Conservation (phyloP, 2,888 invertebrate species). For the Noctua comes region DNA sequence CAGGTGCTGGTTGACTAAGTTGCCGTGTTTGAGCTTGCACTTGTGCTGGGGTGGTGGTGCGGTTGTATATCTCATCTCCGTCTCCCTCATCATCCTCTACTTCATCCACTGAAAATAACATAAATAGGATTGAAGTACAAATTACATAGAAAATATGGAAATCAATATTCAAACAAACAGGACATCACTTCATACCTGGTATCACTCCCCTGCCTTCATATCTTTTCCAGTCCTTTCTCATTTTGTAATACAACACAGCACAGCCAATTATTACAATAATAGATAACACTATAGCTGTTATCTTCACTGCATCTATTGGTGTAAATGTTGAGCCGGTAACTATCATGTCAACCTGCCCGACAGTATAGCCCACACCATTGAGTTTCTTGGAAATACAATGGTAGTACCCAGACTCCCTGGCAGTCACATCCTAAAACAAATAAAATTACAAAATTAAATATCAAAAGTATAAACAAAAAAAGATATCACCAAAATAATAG, state of each 20-base stretch:
- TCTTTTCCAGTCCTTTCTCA: conserved; percentile 85
- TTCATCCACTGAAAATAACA: conserved; percentile 84
- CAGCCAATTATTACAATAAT: conserved; percentile 85
- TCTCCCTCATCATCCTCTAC: conserved; percentile 85
- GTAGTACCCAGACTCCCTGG: conserved; percentile 91
- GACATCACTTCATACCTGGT: conserved; percentile 76
- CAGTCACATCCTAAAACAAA: conserved; percentile 89
- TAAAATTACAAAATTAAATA: conserved; percentile 31
- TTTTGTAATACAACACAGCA: conserved; percentile 83
- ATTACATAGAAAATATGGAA: background rate
- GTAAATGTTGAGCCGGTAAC: conserved; percentile 87
- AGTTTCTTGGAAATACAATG: conserved; percentile 92
- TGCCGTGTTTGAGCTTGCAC: conserved; percentile 39
- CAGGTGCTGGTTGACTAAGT: conserved; percentile 77
- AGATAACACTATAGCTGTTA: conserved; percentile 85
- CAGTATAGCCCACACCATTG: conserved; percentile 86
- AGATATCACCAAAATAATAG: conserved; percentile 1
- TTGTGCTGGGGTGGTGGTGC: conserved; percentile 81
- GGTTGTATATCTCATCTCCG: conserved; percentile 87
- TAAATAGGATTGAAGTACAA: background rate
- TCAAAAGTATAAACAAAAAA: conserved; percentile 17
- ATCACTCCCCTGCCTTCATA: conserved; percentile 82
- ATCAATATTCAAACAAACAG: background rate
- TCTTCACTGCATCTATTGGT: conserved; percentile 85
- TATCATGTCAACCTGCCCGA: conserved; percentile 91